These are phyloP conservation scores for Rhingia campestris DNA, from an alignment of 2,888 invertebrate genomes.

Conservation along the genomic window DNA sequence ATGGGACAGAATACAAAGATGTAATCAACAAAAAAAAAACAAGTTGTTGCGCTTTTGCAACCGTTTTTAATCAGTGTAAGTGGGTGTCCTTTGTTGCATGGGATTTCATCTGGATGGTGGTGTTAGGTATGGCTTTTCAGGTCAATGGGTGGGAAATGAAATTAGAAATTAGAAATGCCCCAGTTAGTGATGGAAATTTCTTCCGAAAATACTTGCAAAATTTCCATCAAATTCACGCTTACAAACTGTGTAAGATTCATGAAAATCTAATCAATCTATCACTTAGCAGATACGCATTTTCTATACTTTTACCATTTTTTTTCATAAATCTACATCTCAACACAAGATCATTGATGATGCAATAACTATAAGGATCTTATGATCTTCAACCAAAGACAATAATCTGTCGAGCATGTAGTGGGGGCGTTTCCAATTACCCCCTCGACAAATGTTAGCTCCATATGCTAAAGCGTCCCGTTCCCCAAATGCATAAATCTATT, in stretches of 20 bases:
- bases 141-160: neutral
- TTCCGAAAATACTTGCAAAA: too few species aligned
- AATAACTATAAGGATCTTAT: neutral
- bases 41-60: conserved; percentile 52
- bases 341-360: too few species aligned
- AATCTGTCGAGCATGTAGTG: conserved; percentile 14
- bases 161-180: conserved; percentile 10
- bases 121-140: conserved; percentile 8
- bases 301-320: neutral
- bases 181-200: neutral
- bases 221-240: too few species aligned
- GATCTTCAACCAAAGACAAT: conserved; percentile 4
- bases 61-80: conserved; percentile 58
- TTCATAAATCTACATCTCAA: too few species aligned
- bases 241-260: too few species aligned
- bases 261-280: too few species aligned
- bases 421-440: conserved; percentile 60
- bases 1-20: conserved; percentile 8
- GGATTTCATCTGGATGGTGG: conserved; percentile 6
- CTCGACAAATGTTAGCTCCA: conserved; percentile 11
- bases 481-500: conserved; percentile 54
- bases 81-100: conserved; percentile 38
- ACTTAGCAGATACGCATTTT: neutral
- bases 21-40: conserved; percentile 2
- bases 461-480: conserved; percentile 2